phyloP scores from a whole-genome alignment of 2,113 vertebrate genomes.

The Galemys pyrenaicus region DNA sequence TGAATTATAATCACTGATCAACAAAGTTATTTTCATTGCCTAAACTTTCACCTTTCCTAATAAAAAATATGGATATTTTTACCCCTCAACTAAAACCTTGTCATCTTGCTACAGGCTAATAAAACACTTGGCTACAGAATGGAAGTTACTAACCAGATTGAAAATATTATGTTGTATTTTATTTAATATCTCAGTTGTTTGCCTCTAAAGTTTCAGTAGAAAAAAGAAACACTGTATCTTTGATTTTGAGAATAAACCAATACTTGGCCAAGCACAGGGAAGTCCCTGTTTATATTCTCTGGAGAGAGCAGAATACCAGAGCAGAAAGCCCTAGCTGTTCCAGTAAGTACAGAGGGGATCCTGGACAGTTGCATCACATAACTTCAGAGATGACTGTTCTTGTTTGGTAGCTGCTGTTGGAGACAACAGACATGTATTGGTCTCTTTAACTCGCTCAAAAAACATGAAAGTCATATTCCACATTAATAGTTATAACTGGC shows the following conservation, averaged over 20 bases:
- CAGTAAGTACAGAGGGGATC: not conserved
- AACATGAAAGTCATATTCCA: not conserved
- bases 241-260: not conserved
- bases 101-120: conserved; percentile 55
- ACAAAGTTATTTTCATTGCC: not conserved
- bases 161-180: conserved; percentile 51
- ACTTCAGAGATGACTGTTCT: not conserved
- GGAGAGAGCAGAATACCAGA: not conserved
- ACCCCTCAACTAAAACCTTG: conserved; percentile 41
- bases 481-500: not conserved
- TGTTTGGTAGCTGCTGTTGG: not conserved
- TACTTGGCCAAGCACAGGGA: not conserved
- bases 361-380: rapidly evolving
- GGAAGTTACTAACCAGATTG: conserved; percentile 8
- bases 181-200: conserved; percentile 54
- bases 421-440: not conserved
- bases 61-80: conserved; percentile 65
- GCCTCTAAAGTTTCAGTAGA: not conserved
- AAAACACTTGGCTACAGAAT: conserved; percentile 52
- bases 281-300: not conserved
- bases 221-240: not conserved
- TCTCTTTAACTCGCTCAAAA: not conserved
- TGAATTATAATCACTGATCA: not conserved
- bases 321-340: not conserved
- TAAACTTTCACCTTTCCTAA: conserved; percentile 39